These are phyloP conservation scores for Anoplopoma fimbria DNA, from an alignment of 2,113 vertebrate species.

Conservation along the genomic window DNA sequence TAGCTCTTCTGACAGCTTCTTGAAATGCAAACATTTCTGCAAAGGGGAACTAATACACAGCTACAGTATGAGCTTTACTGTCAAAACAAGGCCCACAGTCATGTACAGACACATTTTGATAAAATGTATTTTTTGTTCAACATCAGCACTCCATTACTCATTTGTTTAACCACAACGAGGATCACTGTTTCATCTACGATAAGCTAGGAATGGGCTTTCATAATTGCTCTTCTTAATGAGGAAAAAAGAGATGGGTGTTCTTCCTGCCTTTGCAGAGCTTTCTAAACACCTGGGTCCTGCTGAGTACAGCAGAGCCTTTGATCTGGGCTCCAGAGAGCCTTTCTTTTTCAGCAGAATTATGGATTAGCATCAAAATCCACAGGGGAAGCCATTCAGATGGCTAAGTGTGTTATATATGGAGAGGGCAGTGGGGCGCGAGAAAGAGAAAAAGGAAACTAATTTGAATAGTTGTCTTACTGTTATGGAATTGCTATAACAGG, in stretches of 20 bases:
- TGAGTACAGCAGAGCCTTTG: slow-evolving; percentile 58
- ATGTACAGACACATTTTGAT: slow-evolving; percentile 2
- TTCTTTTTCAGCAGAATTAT: slow-evolving; percentile 53
- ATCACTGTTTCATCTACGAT: slow-evolving; percentile 38
- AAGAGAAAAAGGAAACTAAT: neutral
- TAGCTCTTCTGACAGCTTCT: slow-evolving; percentile 2
- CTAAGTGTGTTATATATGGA: slow-evolving; percentile 16
- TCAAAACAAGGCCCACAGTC: slow-evolving; percentile 2
- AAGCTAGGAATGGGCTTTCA: slow-evolving; percentile 30
- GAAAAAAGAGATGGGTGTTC: slow-evolving; percentile 32
- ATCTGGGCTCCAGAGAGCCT: slow-evolving; percentile 55
- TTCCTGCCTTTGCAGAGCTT: slow-evolving; percentile 29
- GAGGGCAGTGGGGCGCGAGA: neutral
- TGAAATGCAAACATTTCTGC: too few species aligned
- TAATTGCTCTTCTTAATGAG: slow-evolving; percentile 44
- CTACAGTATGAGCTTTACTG: neutral
- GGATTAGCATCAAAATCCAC: slow-evolving; percentile 62
- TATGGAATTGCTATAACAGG: neutral
- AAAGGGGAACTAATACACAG: slow-evolving; percentile 3
- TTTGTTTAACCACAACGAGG: slow-evolving; percentile 52
- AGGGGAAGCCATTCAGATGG: slow-evolving; percentile 30
- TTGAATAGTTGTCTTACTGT: neutral
- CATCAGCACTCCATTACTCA: slow-evolving; percentile 45
- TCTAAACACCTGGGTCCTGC: slow-evolving; percentile 59
- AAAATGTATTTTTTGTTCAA: slow-evolving; percentile 35